Percentiles rank a stretch among this genome's conserved stretches.
Conservation (phyloP, 2,888 invertebrate genomes). For the Orchesella flavescens region DNA sequence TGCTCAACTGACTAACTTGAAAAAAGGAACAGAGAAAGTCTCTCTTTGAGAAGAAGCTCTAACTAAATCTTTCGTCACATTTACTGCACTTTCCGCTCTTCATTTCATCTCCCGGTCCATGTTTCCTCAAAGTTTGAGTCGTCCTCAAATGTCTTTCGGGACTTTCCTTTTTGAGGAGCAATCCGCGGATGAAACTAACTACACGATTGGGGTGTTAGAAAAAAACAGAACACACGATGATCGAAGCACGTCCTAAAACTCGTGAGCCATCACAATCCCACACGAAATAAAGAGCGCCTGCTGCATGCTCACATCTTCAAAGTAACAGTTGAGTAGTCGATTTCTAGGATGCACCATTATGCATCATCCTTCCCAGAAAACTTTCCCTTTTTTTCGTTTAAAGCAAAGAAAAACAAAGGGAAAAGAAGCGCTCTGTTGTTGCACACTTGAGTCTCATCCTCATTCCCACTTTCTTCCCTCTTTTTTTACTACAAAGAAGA, state of each 20-base stretch:
- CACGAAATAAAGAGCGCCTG: not conserved
- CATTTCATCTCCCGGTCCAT: not conserved
- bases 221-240: slow-evolving; percentile 26
- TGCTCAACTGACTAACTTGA: too few relatives aligned
- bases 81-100: not conserved
- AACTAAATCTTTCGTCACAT: too few relatives aligned
- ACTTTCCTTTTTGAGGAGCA: slow-evolving; percentile 23
- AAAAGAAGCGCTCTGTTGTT: slow-evolving; percentile 26
- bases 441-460: slow-evolving; percentile 59
- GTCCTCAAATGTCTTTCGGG: slow-evolving; percentile 38
- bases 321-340: slow-evolving; percentile 36
- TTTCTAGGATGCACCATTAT: slow-evolving; percentile 41
- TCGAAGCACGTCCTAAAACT: slow-evolving; percentile 50
- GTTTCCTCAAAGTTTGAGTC: not conserved
- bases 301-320: not conserved
- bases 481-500: not conserved
- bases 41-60: too few relatives aligned
- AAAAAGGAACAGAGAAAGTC: too few relatives aligned
- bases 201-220: slow-evolving; percentile 48
- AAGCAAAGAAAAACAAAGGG: slow-evolving; percentile 34
- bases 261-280: slow-evolving; percentile 1
- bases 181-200: slow-evolving; percentile 48
- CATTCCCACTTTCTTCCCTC: slow-evolving; percentile 12
- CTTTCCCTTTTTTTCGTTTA: slow-evolving; percentile 19
- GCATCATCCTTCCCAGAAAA: slow-evolving; percentile 7